phyloP scores from a whole-genome alignment of 2,797 vertebrate genomes.

The Brotogeris chrysoptera region DNA sequence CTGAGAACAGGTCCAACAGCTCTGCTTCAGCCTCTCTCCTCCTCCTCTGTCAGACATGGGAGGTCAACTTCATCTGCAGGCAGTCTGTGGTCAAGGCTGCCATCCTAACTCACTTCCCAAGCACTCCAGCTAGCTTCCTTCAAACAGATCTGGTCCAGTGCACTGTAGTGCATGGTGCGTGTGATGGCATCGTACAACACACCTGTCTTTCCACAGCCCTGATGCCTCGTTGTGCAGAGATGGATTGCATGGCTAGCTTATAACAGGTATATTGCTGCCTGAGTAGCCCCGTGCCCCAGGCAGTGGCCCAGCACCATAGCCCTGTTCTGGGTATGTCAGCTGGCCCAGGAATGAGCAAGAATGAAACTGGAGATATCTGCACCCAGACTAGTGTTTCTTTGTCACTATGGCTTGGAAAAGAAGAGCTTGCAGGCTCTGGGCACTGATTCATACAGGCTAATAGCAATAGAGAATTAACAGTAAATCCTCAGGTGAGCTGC shows the following conservation, averaged over 20 bases:
- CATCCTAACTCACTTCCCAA: background rate
- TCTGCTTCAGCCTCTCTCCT: background rate
- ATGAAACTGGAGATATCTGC: background rate
- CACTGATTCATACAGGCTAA: background rate
- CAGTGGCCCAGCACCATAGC: background rate
- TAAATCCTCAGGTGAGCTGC: background rate
- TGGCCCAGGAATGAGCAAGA: background rate
- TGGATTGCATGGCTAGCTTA: background rate
- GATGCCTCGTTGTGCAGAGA: rapidly evolving
- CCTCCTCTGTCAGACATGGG: background rate
- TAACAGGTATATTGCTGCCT: background rate
- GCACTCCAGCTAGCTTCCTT: background rate
- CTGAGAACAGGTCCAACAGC: background rate
- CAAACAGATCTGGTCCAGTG: background rate
- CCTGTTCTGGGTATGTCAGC: background rate
- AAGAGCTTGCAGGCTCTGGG: background rate
- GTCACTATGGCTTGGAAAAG: background rate
- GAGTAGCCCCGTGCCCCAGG: background rate
- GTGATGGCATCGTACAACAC: background rate
- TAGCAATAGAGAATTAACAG: background rate
- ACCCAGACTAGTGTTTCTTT: rapidly evolving
- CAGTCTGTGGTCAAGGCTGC: background rate
- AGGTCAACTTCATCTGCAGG: background rate
- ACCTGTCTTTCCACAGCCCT: background rate
- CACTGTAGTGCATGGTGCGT: rapidly evolving